These are phyloP conservation scores for Zhuqinia jingwanae DNA, from an alignment of 2,888 invertebrate species.

Conservation along the genomic window DNA sequence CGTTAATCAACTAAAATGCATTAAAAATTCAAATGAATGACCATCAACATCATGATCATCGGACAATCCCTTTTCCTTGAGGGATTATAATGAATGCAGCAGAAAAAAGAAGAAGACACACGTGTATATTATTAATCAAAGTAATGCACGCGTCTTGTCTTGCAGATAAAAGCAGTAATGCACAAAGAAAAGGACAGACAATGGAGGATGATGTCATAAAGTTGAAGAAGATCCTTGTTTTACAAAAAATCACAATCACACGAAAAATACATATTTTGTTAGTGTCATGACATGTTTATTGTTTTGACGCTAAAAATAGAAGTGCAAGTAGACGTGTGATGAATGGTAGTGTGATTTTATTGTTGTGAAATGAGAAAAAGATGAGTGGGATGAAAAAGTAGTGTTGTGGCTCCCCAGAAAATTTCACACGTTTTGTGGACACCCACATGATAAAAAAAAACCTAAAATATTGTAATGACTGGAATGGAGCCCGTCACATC, in stretches of 20 bases:
- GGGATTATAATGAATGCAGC: not conserved
- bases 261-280: not conserved
- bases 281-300: conserved; percentile 41
- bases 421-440: conserved; percentile 63
- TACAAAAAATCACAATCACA: not conserved
- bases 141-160: not conserved
- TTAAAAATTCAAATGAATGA: conserved; percentile 29
- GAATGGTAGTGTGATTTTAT: not conserved
- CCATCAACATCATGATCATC: not conserved
- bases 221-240: not conserved
- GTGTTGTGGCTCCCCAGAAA: conserved; percentile 60
- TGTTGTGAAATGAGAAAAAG: not conserved
- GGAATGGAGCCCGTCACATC: not conserved
- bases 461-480: too few species aligned
- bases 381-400: not conserved
- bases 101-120: not conserved
- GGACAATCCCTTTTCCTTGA: conserved; percentile 25
- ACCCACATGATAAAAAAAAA: conserved; percentile 24
- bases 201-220: conserved; percentile 31
- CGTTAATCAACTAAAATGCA: conserved; percentile 22
- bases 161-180: not conserved
- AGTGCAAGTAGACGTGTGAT: conserved; percentile 12
- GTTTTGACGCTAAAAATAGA: conserved; percentile 30
- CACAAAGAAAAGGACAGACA: not conserved
- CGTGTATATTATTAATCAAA: conserved; percentile 24